These are phyloP conservation scores for Patella depressa DNA, from an alignment of 2,888 invertebrate species.

Conservation along the genomic window DNA sequence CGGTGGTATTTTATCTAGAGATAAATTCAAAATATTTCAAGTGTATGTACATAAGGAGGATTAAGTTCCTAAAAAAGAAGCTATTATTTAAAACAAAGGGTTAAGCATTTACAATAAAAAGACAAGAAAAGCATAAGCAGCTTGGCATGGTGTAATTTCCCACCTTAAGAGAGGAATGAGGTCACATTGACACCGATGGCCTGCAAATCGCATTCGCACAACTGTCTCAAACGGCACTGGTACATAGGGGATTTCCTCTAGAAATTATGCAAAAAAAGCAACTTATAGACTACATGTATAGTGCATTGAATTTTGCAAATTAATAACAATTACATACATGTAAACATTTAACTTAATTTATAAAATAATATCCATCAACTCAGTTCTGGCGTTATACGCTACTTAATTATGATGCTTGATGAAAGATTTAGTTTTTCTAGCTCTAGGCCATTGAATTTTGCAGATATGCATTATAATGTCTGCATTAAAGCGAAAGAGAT, in stretches of 20 bases:
- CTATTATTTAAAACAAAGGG: neutral
- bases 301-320: neutral
- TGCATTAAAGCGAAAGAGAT: too few relatives aligned
- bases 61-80: neutral
- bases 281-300: slow-evolving; percentile 9
- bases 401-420: too few relatives aligned
- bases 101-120: slow-evolving; percentile 5
- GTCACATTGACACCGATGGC: slow-evolving; percentile 50
- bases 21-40: too few relatives aligned
- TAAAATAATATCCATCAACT: too few relatives aligned
- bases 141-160: slow-evolving; percentile 21
- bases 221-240: slow-evolving; percentile 60
- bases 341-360: too few relatives aligned
- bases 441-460: too few relatives aligned
- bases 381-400: too few relatives aligned
- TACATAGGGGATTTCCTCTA: slow-evolving; percentile 63
- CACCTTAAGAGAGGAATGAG: slow-evolving; percentile 55
- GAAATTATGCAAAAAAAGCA: slow-evolving; percentile 9
- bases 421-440: too few relatives aligned
- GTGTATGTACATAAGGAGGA: too few relatives aligned
- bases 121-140: neutral
- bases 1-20: too few relatives aligned
- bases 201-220: slow-evolving; percentile 59
- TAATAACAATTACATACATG: too few relatives aligned
- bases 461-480: too few relatives aligned